A percentile compares a stretch with the other conserved stretches of the same genome.
These are phyloP conservation scores for Arrhopalites spinosus DNA, from an alignment of 2,888 invertebrate genomes.

Conservation along the genomic window DNA sequence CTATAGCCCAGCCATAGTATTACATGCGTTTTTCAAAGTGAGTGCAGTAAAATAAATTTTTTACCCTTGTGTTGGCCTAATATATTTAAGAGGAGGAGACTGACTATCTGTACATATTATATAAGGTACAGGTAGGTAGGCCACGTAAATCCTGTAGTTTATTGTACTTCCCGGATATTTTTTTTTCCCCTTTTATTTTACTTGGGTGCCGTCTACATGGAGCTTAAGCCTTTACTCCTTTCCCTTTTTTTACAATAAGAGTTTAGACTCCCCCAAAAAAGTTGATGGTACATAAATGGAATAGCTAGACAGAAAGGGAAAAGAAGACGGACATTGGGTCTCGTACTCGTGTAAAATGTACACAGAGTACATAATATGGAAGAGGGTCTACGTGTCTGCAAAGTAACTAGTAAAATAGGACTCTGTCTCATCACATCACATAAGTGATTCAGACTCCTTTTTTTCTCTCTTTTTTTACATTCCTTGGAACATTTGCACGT, in stretches of 20 bases:
- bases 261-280: neutral
- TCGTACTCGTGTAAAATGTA: neutral
- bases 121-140: neutral
- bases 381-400: neutral
- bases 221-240: neutral
- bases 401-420: neutral
- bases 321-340: slow-evolving; percentile 4
- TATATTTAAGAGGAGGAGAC: too few species aligned
- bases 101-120: neutral
- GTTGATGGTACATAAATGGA: slow-evolving; percentile 3
- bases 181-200: slow-evolving; percentile 5
- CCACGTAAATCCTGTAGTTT: slow-evolving; percentile 14
- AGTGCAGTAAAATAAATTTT: slow-evolving; percentile 28
- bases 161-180: slow-evolving; percentile 1
- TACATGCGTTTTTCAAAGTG: slow-evolving; percentile 11
- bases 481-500: slow-evolving; percentile 38
- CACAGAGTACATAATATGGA: neutral
- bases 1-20: too few species aligned
- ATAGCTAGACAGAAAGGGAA: slow-evolving; percentile 12
- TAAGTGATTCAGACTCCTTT: slow-evolving; percentile 41
- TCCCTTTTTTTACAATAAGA: neutral
- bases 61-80: neutral
- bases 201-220: neutral
- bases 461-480: slow-evolving; percentile 5
- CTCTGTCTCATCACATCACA: slow-evolving; percentile 29